A percentile compares a stretch with the other conserved stretches of the same genome.
Conservation (phyloP, 2,888 invertebrate species). For the Byasa hedistus region DNA sequence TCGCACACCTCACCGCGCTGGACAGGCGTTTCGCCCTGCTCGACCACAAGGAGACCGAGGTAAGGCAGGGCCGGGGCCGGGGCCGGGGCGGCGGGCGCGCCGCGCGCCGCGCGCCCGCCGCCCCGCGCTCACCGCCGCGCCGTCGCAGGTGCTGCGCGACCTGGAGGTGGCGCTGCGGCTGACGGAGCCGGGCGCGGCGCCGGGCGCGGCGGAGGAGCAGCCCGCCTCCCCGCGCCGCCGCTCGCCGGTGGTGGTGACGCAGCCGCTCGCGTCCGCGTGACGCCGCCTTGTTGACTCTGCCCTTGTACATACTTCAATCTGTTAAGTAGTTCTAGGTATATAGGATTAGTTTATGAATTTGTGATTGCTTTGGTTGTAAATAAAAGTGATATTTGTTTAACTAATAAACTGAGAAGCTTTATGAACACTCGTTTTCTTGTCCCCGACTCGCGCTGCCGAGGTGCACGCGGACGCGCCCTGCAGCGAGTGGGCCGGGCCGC, state of each 20-base stretch:
- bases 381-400: constrained; percentile 80
- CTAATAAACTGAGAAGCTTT: constrained; percentile 76
- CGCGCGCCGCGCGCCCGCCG: too few relatives aligned
- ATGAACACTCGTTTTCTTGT: constrained; percentile 33
- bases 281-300: constrained; percentile 71
- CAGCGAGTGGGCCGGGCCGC: too few relatives aligned
- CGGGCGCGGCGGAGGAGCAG: constrained; percentile 73
- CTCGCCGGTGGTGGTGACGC: constrained; percentile 79
- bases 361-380: constrained; percentile 80
- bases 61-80: constrained; percentile 19
- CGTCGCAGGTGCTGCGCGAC: constrained; percentile 66
- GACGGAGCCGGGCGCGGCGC: constrained; percentile 61
- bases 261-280: constrained; percentile 52
- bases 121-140: too few relatives aligned
- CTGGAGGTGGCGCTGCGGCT: constrained; percentile 90
- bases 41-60: constrained; percentile 96
- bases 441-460: not conserved
- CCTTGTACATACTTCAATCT: constrained; percentile 76
- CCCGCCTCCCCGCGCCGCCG: constrained; percentile 75
- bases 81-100: not conserved
- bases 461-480: not conserved
- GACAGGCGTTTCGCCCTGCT: constrained; percentile 93
- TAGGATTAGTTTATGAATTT: constrained; percentile 74
- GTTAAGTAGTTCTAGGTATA: constrained; percentile 79
- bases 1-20: constrained; percentile 95